These are phyloP conservation scores for Ochotona curzoniae DNA, from an alignment of 2,113 vertebrate genomes.

Conservation along the genomic window DNA sequence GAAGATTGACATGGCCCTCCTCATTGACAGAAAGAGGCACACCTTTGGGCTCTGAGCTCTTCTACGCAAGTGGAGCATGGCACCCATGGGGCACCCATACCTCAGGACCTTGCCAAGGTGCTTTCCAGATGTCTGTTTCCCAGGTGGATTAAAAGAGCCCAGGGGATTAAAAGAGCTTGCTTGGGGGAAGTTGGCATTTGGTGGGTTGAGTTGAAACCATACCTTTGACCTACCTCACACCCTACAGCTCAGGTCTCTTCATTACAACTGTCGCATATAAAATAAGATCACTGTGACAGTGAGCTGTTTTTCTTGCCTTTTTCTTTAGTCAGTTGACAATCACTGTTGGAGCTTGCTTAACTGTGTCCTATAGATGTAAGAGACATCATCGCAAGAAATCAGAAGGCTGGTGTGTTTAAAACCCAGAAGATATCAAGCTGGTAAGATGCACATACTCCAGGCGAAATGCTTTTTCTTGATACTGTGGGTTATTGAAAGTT, in stretches of 20 bases:
- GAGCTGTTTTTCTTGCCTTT: neutral
- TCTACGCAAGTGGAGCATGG: neutral
- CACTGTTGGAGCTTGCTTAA: conserved; percentile 86
- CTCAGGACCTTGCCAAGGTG: neutral
- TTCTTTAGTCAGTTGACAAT: neutral
- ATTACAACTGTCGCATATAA: neutral
- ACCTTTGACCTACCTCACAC: neutral
- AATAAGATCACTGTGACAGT: neutral
- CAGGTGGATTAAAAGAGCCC: neutral
- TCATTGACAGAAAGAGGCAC: neutral
- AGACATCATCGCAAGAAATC: conserved; percentile 90
- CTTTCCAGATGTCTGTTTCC: neutral
- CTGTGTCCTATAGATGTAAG: conserved; percentile 90
- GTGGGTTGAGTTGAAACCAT: neutral
- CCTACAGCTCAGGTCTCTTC: neutral
- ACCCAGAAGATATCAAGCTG: conserved; percentile 90
- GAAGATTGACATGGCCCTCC: neutral
- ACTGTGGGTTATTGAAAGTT: neutral
- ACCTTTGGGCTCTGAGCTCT: neutral
- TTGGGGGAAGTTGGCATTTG: neutral
- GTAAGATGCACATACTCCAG: conserved; percentile 85
- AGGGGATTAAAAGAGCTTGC: neutral
- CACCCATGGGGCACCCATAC: neutral
- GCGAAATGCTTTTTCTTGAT: neutral
- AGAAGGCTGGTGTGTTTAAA: conserved; percentile 88